A percentile compares a stretch with the other conserved stretches of the same genome.
Conservation (phyloP, 1,140 invertebrate genomes). For the Habropoda laboriosa region DNA sequence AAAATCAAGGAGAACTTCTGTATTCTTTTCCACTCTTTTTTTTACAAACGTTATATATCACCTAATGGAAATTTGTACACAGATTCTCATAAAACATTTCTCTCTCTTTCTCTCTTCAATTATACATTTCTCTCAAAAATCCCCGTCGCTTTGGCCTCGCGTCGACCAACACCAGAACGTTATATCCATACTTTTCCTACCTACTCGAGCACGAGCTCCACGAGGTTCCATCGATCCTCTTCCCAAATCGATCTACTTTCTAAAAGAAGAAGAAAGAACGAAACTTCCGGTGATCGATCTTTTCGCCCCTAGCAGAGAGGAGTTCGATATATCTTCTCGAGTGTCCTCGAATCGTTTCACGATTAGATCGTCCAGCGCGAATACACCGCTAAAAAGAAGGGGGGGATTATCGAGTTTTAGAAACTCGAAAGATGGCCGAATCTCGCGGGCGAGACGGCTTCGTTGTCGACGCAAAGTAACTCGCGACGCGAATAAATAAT, state of each 20-base stretch:
- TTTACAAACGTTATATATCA: constrained; percentile 77
- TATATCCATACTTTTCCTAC: neutral
- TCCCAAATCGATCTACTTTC: neutral
- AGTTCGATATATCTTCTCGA: no score
- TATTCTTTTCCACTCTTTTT: constrained; percentile 56
- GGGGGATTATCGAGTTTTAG: constrained; percentile 3
- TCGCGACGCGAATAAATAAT: constrained; percentile 58
- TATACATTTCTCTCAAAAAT: constrained; percentile 63
- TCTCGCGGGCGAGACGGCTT: neutral
- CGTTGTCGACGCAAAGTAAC: neutral
- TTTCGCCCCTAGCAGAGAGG: neutral
- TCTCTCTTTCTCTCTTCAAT: no score
- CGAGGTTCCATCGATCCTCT: neutral
- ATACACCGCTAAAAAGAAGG: neutral
- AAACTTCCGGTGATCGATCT: neutral
- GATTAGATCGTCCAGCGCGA: constrained; percentile 19
- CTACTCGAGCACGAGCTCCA: neutral
- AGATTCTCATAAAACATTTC: constrained; percentile 68
- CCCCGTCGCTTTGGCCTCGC: constrained; percentile 73
- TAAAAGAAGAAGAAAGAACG: neutral
- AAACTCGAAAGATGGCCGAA: neutral
- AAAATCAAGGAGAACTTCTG: constrained; percentile 72
- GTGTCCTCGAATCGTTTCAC: neutral
- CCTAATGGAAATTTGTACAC: constrained; percentile 79
- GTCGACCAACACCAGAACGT: constrained; percentile 5